phyloP scores from a whole-genome alignment of 37 sponge, comb jelly and placozoan genomes.

The Cladorhizidae sp. region DNA sequence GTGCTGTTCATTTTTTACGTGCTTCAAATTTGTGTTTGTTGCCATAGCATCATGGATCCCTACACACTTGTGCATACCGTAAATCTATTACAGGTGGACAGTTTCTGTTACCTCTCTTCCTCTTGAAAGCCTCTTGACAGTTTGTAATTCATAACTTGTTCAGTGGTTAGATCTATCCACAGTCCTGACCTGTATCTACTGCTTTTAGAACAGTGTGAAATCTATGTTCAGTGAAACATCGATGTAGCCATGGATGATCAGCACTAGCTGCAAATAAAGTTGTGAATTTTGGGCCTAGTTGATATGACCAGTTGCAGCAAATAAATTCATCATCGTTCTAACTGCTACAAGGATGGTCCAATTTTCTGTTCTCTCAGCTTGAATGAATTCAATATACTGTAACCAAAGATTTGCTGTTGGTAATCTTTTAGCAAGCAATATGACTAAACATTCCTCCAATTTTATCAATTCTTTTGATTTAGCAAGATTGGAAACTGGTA shows the following conservation, averaged over 20 bases:
- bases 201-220: constrained; percentile 41
- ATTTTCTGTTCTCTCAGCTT: constrained; percentile 45
- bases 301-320: constrained; percentile 47
- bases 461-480: constrained; percentile 33
- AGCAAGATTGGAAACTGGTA: constrained; percentile 1
- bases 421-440: constrained; percentile 21
- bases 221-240: constrained; percentile 34
- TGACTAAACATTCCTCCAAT: constrained; percentile 22
- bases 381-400: constrained; percentile 43
- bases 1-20: neutral
- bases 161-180: constrained; percentile 25
- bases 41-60: constrained; percentile 45
- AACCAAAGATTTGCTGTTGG: constrained; percentile 39
- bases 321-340: constrained; percentile 28
- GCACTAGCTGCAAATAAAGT: constrained; percentile 45
- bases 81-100: constrained; percentile 25
- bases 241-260: constrained; percentile 18
- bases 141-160: constrained; percentile 30
- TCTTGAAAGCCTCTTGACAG: constrained; percentile 41
- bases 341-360: constrained; percentile 33
- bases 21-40: constrained; percentile 25
- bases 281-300: constrained; percentile 30
- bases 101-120: constrained; percentile 41
- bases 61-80: constrained; percentile 45
- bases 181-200: constrained; percentile 40